Evolutionary conservation across 2,797 vertebrate species (phyloP), one percentile per base, ranked within the genome.

Genomic region (Cheirogaleus major): DNA sequence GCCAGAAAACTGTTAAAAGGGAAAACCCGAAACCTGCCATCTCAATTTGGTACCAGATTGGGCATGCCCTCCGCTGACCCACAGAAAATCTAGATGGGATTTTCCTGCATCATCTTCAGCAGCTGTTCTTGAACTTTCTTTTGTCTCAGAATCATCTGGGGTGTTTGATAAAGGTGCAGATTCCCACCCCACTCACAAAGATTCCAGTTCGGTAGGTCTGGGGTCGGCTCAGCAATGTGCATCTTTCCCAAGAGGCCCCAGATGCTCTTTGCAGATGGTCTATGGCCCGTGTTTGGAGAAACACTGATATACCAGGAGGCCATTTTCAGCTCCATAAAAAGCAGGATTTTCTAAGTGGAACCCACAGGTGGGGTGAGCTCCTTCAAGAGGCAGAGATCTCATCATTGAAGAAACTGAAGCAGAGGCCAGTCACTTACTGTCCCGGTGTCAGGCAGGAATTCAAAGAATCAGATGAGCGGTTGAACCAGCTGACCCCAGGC

Each of bases 1-100:
- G 23, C 50, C 59, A 96, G 89, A 73, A 94, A 91, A 38, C 35
- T 17, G 2, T 43, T 59, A 72, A 59, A 88, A 55, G 20, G 73
- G 78, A 69, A 48, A 27, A 35, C 23, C 57, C 15, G 12, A 81
- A 93, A 65, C 35, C 73, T 50, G 35, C 48, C 18, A n/a, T 69
- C 48, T 59, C 69, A 63, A 17, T 5, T 35, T n/a, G 63, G 5
- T 55, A 13, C 52, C 59, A 76, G 50, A 25, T 10, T 10, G 27
- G 55, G 17, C 25, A 12, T 79, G 50, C 50, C 80, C 27, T 18
- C 59, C 48, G 32, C 35, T 48, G 63, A 72, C 32, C 23, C 45
- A 41, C 2, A 22, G 75, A 65, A 70, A 82, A 61, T 70, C 32
- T 61, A 52, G 0, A 55, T n/a, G 11, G 59, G 15, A 17, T 43